phyloP scores from a whole-genome alignment of 2,888 invertebrate genomes.

The Margaritifera margaritifera region DNA sequence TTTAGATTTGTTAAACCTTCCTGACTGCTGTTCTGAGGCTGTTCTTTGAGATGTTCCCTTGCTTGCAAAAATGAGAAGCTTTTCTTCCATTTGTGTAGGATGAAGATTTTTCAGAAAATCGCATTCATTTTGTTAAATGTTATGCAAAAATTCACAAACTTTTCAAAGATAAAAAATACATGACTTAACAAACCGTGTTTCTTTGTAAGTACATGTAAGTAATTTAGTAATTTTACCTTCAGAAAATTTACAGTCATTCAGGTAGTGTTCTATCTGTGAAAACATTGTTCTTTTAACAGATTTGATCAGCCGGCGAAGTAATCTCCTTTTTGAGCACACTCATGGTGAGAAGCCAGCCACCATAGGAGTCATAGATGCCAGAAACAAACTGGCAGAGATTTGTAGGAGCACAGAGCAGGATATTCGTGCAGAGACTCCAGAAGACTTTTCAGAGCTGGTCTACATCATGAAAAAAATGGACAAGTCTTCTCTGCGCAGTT shows the following conservation, averaged over 20 bases:
- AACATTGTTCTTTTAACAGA: background rate
- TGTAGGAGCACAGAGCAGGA: constrained; percentile 65
- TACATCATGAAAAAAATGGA: constrained; percentile 70
- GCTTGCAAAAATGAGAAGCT: too few species aligned
- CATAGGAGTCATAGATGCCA: constrained; percentile 34
- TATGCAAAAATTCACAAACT: too few species aligned
- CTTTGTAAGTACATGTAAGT: too few species aligned
- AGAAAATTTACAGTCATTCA: background rate
- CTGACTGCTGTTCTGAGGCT: too few species aligned
- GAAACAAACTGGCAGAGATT: constrained; percentile 52
- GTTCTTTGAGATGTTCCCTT: too few species aligned
- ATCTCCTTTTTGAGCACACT: constrained; percentile 34
- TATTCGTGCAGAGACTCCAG: constrained; percentile 72
- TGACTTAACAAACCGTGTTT: too few species aligned
- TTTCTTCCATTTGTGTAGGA: too few species aligned
- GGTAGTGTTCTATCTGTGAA: background rate
- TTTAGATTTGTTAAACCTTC: too few species aligned
- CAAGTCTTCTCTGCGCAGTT: constrained; percentile 60
- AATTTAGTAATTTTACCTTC: background rate
- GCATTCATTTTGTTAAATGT: too few species aligned
- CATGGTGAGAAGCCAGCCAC: constrained; percentile 20
- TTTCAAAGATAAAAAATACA: too few species aligned
- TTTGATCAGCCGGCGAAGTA: constrained; percentile 7
- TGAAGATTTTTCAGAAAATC: too few species aligned
- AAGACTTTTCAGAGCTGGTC: constrained; percentile 74